Percentiles rank a stretch among this genome's conserved stretches.
Conservation (phyloP, 2,888 invertebrate genomes). For the Prosopocoilus inquinatus region DNA sequence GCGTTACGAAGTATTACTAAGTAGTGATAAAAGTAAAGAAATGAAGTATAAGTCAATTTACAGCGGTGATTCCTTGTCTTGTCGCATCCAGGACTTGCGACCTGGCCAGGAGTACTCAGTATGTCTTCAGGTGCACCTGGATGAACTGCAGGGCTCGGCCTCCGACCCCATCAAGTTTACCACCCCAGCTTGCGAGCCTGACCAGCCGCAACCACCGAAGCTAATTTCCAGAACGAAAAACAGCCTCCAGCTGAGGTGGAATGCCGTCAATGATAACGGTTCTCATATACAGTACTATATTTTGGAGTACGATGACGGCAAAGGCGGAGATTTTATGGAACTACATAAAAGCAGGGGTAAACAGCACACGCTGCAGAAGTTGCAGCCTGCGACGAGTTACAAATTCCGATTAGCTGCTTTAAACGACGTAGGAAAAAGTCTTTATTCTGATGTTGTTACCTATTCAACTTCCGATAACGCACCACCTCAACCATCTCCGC, state of each 20-base stretch:
- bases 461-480: constrained; percentile 78
- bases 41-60: constrained; percentile 84
- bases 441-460: constrained; percentile 66
- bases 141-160: constrained; percentile 71
- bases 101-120: constrained; percentile 88
- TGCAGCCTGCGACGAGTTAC: constrained; percentile 78
- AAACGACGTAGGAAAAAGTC: constrained; percentile 75
- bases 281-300: constrained; percentile 73
- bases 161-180: constrained; percentile 78
- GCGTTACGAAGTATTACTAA: constrained; percentile 78
- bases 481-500: constrained; percentile 76
- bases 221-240: constrained; percentile 69
- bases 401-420: constrained; percentile 80
- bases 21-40: constrained; percentile 74
- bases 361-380: constrained; percentile 72
- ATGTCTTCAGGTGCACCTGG: constrained; percentile 74
- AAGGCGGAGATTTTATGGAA: constrained; percentile 68
- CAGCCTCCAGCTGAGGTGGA: constrained; percentile 69
- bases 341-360: constrained; percentile 70
- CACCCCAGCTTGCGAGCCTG: constrained; percentile 81
- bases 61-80: constrained; percentile 72
- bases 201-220: constrained; percentile 70
- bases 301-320: constrained; percentile 75
- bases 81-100: constrained; percentile 79
- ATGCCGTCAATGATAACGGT: constrained; percentile 75